phyloP scores from a whole-genome alignment of 2,113 vertebrate genomes.

The Carassius gibelio region DNA sequence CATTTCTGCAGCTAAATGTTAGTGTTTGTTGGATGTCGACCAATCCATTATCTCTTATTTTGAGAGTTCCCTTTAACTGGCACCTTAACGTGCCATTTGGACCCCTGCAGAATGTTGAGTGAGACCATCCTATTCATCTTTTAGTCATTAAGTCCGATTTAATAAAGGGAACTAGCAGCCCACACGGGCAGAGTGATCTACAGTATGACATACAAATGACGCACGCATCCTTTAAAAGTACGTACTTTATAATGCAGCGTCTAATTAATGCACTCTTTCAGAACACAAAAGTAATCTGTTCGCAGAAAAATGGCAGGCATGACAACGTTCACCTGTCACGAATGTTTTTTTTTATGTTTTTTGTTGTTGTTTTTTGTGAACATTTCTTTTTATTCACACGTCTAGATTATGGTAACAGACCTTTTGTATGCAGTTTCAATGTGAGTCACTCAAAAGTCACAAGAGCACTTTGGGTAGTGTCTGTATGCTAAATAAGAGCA shows the following conservation, averaged over 20 bases:
- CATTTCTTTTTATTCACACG: neutral
- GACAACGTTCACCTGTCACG: slow-evolving; percentile 4
- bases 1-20: slow-evolving; percentile 24
- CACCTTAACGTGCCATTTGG: slow-evolving; percentile 29
- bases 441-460: slow-evolving; percentile 35
- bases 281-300: neutral
- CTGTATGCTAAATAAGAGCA: slow-evolving; percentile 28
- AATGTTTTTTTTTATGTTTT: neutral
- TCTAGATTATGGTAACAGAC: neutral
- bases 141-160: slow-evolving; percentile 31
- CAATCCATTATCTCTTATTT: slow-evolving; percentile 33
- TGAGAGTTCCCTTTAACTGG: slow-evolving; percentile 6
- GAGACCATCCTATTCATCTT: slow-evolving; percentile 8
- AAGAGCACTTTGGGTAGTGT: slow-evolving; percentile 21
- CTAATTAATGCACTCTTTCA: slow-evolving; percentile 11
- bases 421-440: slow-evolving; percentile 2
- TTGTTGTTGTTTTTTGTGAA: neutral
- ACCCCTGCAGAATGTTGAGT: slow-evolving; percentile 26
- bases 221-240: neutral
- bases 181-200: neutral
- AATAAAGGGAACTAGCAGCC: slow-evolving; percentile 2
- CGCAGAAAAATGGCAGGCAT: neutral
- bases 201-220: slow-evolving; percentile 16
- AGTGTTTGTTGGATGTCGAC: slow-evolving; percentile 27
- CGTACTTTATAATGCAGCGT: neutral